Percentiles rank a stretch among this genome's conserved stretches.
phyloP scores from a whole-genome alignment of 2,888 invertebrate species.

The Coenonympha arcania region DNA sequence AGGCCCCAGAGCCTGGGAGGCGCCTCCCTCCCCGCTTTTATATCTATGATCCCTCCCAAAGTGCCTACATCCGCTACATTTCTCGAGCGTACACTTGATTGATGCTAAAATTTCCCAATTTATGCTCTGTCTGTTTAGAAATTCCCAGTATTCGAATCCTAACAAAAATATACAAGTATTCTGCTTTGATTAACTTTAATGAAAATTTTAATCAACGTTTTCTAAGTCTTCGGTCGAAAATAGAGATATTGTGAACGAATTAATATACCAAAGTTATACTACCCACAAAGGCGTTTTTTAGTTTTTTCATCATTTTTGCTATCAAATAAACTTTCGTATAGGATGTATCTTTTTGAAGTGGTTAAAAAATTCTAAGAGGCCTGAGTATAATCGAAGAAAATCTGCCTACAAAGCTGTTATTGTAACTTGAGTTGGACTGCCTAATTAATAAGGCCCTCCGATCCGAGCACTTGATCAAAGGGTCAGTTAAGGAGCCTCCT shows the following conservation, averaged over 20 bases:
- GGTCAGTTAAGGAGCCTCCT: slow-evolving; percentile 8
- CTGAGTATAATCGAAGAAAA: slow-evolving; percentile 3
- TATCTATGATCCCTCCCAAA: background rate
- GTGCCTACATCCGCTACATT: slow-evolving; percentile 4
- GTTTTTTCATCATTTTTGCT: too few relatives aligned
- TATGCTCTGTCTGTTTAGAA: background rate
- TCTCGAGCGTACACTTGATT: background rate
- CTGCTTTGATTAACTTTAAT: too few relatives aligned
- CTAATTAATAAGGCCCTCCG: slow-evolving; percentile 19
- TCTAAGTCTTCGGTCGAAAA: too few relatives aligned
- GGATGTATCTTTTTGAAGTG: too few relatives aligned
- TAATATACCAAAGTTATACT: too few relatives aligned
- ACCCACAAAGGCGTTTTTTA: too few relatives aligned
- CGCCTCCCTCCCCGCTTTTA: background rate
- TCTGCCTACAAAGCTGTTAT: slow-evolving; percentile 20
- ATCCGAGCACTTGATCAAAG: slow-evolving; percentile 16
- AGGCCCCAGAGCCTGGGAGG: background rate
- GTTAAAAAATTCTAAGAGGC: background rate
- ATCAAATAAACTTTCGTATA: too few relatives aligned
- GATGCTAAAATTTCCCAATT: slow-evolving; percentile 4
- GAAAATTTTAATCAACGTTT: too few relatives aligned
- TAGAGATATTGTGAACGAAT: too few relatives aligned
- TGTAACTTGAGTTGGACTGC: slow-evolving; percentile 20
- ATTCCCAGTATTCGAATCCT: too few relatives aligned
- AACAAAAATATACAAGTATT: too few relatives aligned